Base-by-base conservation (phyloP, 2,797 vertebrate genomes). In the Astyanax mexicanus region DNA sequence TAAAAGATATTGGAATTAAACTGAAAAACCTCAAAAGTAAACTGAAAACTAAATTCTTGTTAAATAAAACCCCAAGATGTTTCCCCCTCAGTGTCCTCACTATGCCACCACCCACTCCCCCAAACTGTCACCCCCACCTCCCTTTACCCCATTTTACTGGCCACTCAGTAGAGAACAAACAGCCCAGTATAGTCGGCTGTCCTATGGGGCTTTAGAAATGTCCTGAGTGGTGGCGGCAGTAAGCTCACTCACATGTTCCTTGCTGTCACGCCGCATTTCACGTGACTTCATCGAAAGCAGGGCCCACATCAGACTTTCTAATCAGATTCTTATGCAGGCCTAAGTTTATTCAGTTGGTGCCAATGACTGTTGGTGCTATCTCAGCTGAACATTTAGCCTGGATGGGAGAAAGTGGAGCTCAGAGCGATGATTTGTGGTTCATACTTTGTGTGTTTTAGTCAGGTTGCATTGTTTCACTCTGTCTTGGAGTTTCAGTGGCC, bases 121-220 rank as follows among this genome's bases (percentile, higher is more conserved):
- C n/a, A 21, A 21, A 9, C 2, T 17, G 2, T 2, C 44, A n/a
- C n/a, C n/a, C n/a, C n/a, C 6, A 72, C 37, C 27, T 21, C 67
- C 81, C 12, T 78, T 72, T 57, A 55, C 68, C 70, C 17, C 19
- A 70, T 29, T 69, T 72, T 75, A 73, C 78, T 35, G 69, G 71
- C 35, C 17, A 45, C 69, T 69, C 77, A 54, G 32, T 21, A 60
- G 75, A 80, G 77, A 71, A 80, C 72, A 86, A 84, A 87, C 86
- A 88, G 81, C 67, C 77, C 84, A 82, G 83, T 87, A 84, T 89
- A 90, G 88, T 84, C 86, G 81, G 82, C 87, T 81, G 71, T 80
- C 84, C 80, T 79, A 82, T 86, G 66, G 84, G 3, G 85, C 86
- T 85, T 89, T 83, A 83, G 83, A 84, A 88, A 85, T 83, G 73